Base-by-base conservation (phyloP, 2,888 invertebrate species). In the Salticus scenicus region DNA sequence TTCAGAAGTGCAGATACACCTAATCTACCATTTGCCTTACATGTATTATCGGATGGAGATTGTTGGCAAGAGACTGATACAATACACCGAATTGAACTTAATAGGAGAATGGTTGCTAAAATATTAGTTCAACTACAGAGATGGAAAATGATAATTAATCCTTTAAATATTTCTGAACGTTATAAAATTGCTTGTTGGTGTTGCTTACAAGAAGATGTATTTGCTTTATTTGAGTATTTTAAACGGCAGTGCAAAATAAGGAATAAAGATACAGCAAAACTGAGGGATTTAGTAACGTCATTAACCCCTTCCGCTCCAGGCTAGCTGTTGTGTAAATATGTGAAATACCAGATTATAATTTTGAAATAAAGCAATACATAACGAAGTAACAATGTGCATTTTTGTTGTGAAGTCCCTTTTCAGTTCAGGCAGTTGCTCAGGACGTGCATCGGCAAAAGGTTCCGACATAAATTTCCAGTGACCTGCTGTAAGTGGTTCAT, bases 161-260 rank as follows among this genome's bases (percentile, higher is more conserved):
- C 24, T 17, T 57, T 57, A 12, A 17, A 1, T 57, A 27, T 2
- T 17, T 7, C 12, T 47, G 8, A 17, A 10, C 30, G 24, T 2
- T 73, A 73, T 33, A 0, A 57, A 5, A 20, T 73, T 73, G 73
- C 73, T 8, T 73, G 73, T 63, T 24, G 73, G 37, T 73, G 57
- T 57, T 73, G 73, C 57, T 57, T 73, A 27, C 63, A 57, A 73
- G 73, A 57, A 33, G 73, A 73, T 47, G 47, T 71, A 1, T 2
- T 71, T 71, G 47, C 71, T 47, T 47, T 71, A 10, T 71, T 71
- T 71, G 28, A 47, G 28, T 1, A 12, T 47, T 47, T 7, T 47
- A 47, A 47, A 17, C 10, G 17, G 30, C 0, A 47, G 4, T 0
- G 24, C 14, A 47, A 30, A 24, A 10, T 27, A 42, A 28, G 5